phyloP scores from a whole-genome alignment of 2,888 invertebrate genomes.

The Sussaba pulchella region DNA sequence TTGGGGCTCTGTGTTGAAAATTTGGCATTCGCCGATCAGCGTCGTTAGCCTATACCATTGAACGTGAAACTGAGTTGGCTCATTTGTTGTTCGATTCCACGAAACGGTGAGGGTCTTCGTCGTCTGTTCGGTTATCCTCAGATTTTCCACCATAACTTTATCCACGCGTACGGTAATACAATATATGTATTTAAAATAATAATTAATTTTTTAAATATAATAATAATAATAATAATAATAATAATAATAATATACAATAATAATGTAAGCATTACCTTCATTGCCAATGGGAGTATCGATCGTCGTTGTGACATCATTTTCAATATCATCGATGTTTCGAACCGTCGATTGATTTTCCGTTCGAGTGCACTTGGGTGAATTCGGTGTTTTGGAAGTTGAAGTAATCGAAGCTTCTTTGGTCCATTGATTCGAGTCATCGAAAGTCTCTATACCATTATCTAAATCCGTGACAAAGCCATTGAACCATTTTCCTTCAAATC shows the following conservation, averaged over 20 bases:
- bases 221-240: no score
- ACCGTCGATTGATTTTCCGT: neutral
- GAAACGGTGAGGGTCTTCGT: slow-evolving; percentile 55
- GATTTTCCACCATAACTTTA: slow-evolving; percentile 36
- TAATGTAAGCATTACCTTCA: no score
- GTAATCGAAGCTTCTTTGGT: neutral
- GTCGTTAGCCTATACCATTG: slow-evolving; percentile 49
- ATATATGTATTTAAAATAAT: neutral
- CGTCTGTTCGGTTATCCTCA: slow-evolving; percentile 33
- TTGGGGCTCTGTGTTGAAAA: no score
- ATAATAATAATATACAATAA: no score
- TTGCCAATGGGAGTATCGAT: neutral
- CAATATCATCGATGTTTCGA: neutral
- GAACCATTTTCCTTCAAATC: neutral
- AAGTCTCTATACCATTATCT: slow-evolving; percentile 40
- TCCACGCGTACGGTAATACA: neutral
- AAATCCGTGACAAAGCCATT: slow-evolving; percentile 22
- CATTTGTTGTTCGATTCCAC: slow-evolving; percentile 57
- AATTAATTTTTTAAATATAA: neutral
- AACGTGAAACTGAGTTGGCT: slow-evolving; percentile 47
- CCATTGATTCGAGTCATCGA: neutral
- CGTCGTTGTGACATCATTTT: neutral
- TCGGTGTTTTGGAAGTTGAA: neutral
- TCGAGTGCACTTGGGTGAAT: neutral
- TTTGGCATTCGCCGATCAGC: slow-evolving; percentile 24